Conservation (phyloP, 2,113 vertebrate species). For the Rostratula benghalensis region DNA sequence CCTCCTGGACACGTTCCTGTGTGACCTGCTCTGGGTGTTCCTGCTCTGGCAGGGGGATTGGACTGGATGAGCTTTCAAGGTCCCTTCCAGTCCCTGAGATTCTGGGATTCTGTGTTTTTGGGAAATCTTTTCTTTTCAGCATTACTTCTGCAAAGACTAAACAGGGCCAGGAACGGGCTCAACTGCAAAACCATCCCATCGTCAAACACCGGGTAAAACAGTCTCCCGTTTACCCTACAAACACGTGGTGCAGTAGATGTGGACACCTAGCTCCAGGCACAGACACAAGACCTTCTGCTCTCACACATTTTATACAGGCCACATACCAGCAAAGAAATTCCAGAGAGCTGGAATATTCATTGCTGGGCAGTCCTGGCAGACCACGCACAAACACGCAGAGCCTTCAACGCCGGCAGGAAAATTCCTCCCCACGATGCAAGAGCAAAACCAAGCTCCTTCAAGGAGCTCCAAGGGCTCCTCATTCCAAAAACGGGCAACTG, state of each 20-base stretch:
- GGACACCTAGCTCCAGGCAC: neutral
- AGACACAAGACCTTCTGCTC: neutral
- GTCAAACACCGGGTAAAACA: neutral
- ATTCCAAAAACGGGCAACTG: neutral
- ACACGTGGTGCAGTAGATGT: neutral
- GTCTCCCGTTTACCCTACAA: neutral
- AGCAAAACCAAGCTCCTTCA: neutral
- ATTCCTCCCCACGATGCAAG: neutral
- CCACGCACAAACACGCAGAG: neutral
- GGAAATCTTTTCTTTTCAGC: neutral
- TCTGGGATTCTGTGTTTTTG: too few relatives aligned
- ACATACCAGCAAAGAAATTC: neutral
- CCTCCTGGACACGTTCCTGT: too few relatives aligned
- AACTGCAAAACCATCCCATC: neutral
- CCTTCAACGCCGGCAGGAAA: neutral
- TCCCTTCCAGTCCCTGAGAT: too few relatives aligned
- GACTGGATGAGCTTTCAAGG: too few relatives aligned
- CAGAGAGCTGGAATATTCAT: neutral
- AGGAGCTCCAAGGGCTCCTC: neutral
- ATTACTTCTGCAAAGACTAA: neutral
- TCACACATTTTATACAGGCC: conserved; percentile 7
- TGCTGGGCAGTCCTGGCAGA: neutral
- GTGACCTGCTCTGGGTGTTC: too few relatives aligned
- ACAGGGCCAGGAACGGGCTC: neutral
- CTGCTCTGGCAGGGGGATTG: too few relatives aligned